These are phyloP conservation scores for Cichlasoma orientale DNA, from an alignment of 2,797 vertebrate genomes.

Conservation along the genomic window DNA sequence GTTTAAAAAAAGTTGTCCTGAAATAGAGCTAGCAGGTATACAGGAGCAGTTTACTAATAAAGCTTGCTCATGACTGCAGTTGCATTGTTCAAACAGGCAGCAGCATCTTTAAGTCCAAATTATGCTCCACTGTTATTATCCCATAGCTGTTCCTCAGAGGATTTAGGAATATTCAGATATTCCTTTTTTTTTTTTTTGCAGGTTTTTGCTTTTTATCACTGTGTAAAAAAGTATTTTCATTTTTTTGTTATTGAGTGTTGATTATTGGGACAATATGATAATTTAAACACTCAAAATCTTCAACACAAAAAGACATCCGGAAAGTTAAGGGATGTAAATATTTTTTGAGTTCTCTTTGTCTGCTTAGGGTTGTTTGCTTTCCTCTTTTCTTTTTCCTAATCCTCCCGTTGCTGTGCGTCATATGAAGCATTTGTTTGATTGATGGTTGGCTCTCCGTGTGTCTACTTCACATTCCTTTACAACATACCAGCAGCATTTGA, in stretches of 20 bases:
- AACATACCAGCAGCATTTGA: slow-evolving; percentile 30
- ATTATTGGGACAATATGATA: not conserved
- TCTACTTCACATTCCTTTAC: slow-evolving; percentile 52
- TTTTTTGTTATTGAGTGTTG: not conserved
- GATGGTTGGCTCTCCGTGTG: not conserved
- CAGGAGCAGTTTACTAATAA: not conserved
- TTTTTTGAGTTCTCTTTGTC: not conserved
- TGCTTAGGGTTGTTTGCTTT: not conserved
- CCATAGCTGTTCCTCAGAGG: not conserved
- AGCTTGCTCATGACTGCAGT: not conserved
- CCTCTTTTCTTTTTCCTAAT: not conserved
- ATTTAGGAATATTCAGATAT: not conserved
- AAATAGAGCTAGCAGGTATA: not conserved
- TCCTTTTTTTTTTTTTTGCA: not conserved
- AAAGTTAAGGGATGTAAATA: not conserved
- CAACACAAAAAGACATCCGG: not conserved
- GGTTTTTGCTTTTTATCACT: not conserved
- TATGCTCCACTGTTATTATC: too few relatives aligned
- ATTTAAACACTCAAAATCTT: not conserved
- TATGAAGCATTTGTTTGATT: not conserved
- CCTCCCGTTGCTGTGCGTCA: not conserved
- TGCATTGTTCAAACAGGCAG: not conserved
- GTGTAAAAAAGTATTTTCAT: not conserved
- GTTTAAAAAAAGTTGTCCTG: too few relatives aligned
- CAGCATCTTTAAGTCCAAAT: not conserved